phyloP scores from a whole-genome alignment of 2,113 vertebrate genomes.

The Bujurquina vittata region DNA sequence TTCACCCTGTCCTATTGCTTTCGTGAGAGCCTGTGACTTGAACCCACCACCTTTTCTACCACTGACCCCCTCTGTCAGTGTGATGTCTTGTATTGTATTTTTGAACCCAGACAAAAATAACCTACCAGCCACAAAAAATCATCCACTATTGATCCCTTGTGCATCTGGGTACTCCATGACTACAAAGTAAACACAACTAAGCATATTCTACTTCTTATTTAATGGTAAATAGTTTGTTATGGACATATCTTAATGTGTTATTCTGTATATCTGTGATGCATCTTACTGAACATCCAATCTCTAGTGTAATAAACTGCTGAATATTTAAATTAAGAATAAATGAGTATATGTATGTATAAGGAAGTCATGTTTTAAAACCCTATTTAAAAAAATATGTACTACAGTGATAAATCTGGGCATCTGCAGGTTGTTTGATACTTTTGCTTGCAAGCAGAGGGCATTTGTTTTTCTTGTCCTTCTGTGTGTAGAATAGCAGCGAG shows the following conservation, averaged over 20 bases:
- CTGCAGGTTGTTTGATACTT: constrained; percentile 54
- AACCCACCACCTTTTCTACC: not conserved
- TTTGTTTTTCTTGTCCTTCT: constrained; percentile 18
- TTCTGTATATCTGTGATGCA: constrained; percentile 77
- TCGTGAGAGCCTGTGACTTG: constrained; percentile 4
- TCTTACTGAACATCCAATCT: constrained; percentile 73
- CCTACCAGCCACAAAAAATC: constrained; percentile 12
- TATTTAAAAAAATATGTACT: constrained; percentile 20
- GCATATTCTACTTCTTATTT: constrained; percentile 55
- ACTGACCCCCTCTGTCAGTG: constrained; percentile 38
- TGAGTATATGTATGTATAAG: constrained; percentile 58
- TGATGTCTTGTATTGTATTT: constrained; percentile 55
- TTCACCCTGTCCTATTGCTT: constrained; percentile 19
- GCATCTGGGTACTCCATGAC: constrained; percentile 44
- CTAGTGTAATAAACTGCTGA: constrained; percentile 70
- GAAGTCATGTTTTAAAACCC: constrained; percentile 41
- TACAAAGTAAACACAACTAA: constrained; percentile 34
- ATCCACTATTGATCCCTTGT: constrained; percentile 10
- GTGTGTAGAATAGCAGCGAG: constrained; percentile 25
- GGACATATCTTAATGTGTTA: constrained; percentile 70
- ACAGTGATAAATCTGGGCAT: constrained; percentile 44
- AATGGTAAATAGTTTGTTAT: constrained; percentile 65
- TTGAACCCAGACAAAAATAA: constrained; percentile 18
- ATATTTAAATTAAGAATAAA: constrained; percentile 74
- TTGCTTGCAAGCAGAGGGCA: constrained; percentile 40